A percentile compares a stretch with the other conserved stretches of the same genome.
Evolutionary conservation across 2,797 vertebrate species (phyloP).

Genomic region (Knipowitschia caucasica): DNA sequence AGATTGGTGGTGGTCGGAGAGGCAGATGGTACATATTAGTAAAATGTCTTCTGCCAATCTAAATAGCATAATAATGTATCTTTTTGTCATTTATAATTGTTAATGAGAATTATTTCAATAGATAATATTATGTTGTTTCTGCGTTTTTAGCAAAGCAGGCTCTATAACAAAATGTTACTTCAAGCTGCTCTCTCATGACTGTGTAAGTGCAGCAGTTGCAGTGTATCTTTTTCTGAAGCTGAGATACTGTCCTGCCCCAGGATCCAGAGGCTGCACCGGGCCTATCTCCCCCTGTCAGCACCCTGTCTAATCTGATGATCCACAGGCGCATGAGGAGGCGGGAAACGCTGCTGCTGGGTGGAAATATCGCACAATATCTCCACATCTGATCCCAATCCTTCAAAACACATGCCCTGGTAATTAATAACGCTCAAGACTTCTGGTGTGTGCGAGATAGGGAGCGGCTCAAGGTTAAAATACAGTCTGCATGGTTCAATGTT

Average conservation of each 20-base stretch:
- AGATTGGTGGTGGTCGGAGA: too few relatives aligned
- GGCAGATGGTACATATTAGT: too few relatives aligned
- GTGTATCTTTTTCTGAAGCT: slow-evolving; percentile 15
- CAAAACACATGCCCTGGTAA: slow-evolving; percentile 45
- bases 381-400: slow-evolving; percentile 37
- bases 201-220: neutral
- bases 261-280: slow-evolving; percentile 37
- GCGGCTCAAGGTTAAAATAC: slow-evolving; percentile 22
- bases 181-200: too few relatives aligned
- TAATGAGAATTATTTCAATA: too few relatives aligned
- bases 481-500: neutral
- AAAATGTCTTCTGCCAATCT: too few relatives aligned
- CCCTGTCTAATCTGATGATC: slow-evolving; percentile 59
- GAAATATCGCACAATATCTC: slow-evolving; percentile 52
- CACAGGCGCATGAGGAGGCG: slow-evolving; percentile 34
- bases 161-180: too few relatives aligned
- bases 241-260: slow-evolving; percentile 10
- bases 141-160: too few relatives aligned
- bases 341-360: slow-evolving; percentile 39
- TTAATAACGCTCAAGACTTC: slow-evolving; percentile 44
- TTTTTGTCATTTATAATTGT: too few relatives aligned
- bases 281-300: slow-evolving; percentile 46
- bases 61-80: too few relatives aligned
- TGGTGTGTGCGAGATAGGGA: slow-evolving; percentile 14
- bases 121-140: too few relatives aligned